These are phyloP conservation scores for Seriola rivoliana DNA, from an alignment of 2,113 vertebrate species.

Conservation along the genomic window DNA sequence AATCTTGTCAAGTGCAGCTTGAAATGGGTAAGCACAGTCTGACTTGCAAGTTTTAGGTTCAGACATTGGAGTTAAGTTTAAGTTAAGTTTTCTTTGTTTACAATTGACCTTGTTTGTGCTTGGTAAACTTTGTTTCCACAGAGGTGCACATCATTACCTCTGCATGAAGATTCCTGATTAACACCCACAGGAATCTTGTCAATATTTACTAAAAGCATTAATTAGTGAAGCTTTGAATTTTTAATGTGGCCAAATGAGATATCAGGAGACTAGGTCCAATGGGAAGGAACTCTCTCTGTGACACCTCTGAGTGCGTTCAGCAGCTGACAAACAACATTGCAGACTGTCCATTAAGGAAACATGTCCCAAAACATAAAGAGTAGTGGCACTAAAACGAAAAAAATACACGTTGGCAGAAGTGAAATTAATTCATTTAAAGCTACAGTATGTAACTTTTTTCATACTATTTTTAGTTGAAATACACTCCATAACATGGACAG, in stretches of 20 bases:
- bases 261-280: background rate
- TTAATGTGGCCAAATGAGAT: slow-evolving; percentile 28
- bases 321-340: background rate
- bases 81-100: background rate
- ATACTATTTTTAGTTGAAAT: background rate
- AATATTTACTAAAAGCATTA: slow-evolving; percentile 13
- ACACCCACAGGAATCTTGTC: background rate
- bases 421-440: background rate
- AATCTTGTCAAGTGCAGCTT: background rate
- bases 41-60: background rate
- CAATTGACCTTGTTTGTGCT: background rate
- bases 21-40: background rate
- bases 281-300: background rate
- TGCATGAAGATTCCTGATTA: background rate
- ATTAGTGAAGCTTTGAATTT: slow-evolving; percentile 5
- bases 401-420: background rate
- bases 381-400: background rate
- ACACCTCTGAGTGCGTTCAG: background rate
- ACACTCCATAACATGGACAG: too few relatives aligned
- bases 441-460: background rate
- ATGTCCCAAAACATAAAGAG: background rate
- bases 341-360: background rate
- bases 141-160: background rate
- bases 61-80: background rate
- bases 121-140: background rate